Evolutionary conservation across 2,888 invertebrate genomes (phyloP), one percentile per base, ranked within the genome.

Genomic region (Malachius bipustulatus): DNA sequence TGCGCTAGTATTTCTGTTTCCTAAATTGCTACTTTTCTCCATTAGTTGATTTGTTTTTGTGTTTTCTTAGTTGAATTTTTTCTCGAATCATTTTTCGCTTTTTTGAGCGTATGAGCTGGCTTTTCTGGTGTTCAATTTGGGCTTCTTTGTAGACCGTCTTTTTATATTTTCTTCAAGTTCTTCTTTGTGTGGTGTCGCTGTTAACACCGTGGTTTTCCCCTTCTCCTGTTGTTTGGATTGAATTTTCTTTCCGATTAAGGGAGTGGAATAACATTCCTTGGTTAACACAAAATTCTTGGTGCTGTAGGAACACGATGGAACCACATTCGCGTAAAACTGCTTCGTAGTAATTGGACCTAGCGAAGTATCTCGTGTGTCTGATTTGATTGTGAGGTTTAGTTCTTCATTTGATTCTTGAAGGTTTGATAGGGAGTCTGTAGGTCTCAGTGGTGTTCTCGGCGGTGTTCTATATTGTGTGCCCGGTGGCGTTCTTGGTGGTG

Each of bases 191-290:
- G 29, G 29, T 11, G 29, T 28, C 12, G 10, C 8, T 9, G 24
- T 24, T 24, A 24, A 24, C 24, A 24, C 24, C 24, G 29, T 11
- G 4, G 4, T 28, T 28, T 28, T 28, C 29, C 10, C 29, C n/a
- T 28, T 28, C 29, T 28, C 11, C 4, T 28, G 29, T 28, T 11
- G 29, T 28, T 28, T 4, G 11, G 29, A n/a, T 28, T 28, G 8
- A 28, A 28, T 11, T 28, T 28, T n/a, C 29, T 28, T 28, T 28
- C 10, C 6, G 29, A 28, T n/a, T 28, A 11, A 28, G 29, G 29
- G 24, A 19, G 24, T 19, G 24, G n/a, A 19, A 19, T n/a, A 19
- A 19, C 24, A n/a, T n/a, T 6, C n/a, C n/a, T 19, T 19, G 24
- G 24, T 19, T 19, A 19, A 6, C n/a, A 19, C 24, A 19, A 19